Percentiles rank a stretch among this genome's conserved stretches.
phyloP scores from a whole-genome alignment of 1,140 invertebrate genomes.

The Drosophila athabasca region DNA sequence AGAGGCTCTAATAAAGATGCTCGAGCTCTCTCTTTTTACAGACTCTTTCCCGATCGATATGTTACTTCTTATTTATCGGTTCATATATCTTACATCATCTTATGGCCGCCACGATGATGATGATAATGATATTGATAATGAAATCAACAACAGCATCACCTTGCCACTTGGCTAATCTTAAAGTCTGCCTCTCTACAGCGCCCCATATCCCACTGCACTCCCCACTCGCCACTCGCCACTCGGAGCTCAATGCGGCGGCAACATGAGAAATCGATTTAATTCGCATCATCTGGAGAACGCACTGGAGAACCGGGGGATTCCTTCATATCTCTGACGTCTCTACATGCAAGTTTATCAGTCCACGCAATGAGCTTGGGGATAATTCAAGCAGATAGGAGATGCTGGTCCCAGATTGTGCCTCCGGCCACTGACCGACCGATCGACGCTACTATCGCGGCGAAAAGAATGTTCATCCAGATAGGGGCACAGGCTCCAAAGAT shows the following conservation, averaged over 20 bases:
- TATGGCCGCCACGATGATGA: slow-evolving; percentile 39
- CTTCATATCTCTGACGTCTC: slow-evolving; percentile 39
- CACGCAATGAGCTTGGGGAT: slow-evolving; percentile 66
- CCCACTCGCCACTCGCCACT: background rate
- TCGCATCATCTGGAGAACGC: slow-evolving; percentile 24
- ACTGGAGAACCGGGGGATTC: slow-evolving; percentile 1
- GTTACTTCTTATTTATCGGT: slow-evolving; percentile 73
- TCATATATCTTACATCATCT: slow-evolving; percentile 77
- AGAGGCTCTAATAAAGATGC: slow-evolving; percentile 79
- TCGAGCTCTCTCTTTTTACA: slow-evolving; percentile 11
- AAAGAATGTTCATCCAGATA: slow-evolving; percentile 32
- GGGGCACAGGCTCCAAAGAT: slow-evolving; percentile 11
- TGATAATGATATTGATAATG: slow-evolving; percentile 58
- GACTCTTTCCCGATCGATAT: slow-evolving; percentile 54
- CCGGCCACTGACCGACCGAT: background rate
- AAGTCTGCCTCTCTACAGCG: slow-evolving; percentile 36
- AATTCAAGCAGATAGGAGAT: slow-evolving; percentile 70
- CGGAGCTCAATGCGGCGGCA: slow-evolving; percentile 48
- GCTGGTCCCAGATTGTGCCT: slow-evolving; percentile 37
- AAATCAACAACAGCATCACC: slow-evolving; percentile 50
- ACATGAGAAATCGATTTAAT: slow-evolving; percentile 79
- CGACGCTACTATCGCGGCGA: slow-evolving; percentile 1
- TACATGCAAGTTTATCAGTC: slow-evolving; percentile 73
- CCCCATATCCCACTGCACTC: too few relatives aligned
- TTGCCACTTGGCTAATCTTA: slow-evolving; percentile 74